Conservation (phyloP, 2,888 invertebrate genomes). For the Lithosia quadra region DNA sequence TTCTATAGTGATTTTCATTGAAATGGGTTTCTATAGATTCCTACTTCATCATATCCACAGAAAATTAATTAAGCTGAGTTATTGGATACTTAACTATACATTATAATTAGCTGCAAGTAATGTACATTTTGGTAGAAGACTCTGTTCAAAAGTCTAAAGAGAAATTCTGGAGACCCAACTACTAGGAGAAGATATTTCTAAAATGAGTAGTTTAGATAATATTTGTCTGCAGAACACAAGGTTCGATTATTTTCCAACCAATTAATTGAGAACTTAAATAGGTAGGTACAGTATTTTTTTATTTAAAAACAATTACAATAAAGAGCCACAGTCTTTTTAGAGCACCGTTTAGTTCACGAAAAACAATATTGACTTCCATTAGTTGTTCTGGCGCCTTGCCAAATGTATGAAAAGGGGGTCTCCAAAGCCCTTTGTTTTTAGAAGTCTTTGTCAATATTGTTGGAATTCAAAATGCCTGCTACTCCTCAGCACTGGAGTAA, state of each 20-base stretch:
- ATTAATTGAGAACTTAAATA: not conserved
- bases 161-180: no score
- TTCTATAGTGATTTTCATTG: no score
- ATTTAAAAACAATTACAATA: conserved; percentile 30
- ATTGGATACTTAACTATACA: no score
- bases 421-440: conserved; percentile 65
- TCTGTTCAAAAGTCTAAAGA: not conserved
- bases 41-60: no score
- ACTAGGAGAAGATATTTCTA: not conserved
- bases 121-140: no score
- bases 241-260: not conserved
- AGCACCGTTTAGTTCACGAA: conserved; percentile 43
- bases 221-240: no score
- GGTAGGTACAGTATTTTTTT: conserved; percentile 21
- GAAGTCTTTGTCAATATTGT: conserved; percentile 66
- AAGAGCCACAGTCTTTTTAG: conserved; percentile 35
- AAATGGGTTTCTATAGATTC: no score
- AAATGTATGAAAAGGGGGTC: conserved; percentile 58
- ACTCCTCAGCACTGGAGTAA: conserved; percentile 51
- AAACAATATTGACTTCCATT: conserved; percentile 50
- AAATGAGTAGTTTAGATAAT: not conserved
- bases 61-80: no score
- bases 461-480: conserved; percentile 51
- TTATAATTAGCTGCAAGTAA: no score
- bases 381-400: conserved; percentile 56